A percentile compares a stretch with the other conserved stretches of the same genome.
Evolutionary conservation across 2,113 vertebrate genomes (phyloP).

Genomic region (Triplophysa siluroides): DNA sequence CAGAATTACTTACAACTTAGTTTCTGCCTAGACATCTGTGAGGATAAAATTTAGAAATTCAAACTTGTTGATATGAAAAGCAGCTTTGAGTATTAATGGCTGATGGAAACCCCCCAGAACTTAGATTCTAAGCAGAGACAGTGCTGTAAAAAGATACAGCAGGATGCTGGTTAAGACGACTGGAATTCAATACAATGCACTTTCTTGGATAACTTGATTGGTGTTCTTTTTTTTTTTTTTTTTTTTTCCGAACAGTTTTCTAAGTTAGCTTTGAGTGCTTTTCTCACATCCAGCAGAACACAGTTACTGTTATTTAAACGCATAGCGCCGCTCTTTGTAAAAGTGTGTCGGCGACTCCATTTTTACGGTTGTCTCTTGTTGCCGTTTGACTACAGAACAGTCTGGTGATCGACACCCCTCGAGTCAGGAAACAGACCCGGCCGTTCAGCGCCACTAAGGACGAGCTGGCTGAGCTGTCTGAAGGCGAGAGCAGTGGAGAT

Average conservation of each 20-base stretch:
- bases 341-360: not conserved
- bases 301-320: not conserved
- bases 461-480: constrained; percentile 92
- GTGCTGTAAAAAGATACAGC: not conserved
- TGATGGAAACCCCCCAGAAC: constrained; percentile 5
- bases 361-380: not conserved
- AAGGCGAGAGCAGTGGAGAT: constrained; percentile 90
- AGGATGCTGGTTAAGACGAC: not conserved
- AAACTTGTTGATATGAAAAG: not conserved
- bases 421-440: constrained; percentile 94
- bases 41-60: not conserved
- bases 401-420: constrained; percentile 96
- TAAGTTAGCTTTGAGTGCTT: constrained; percentile 5
- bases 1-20: not conserved
- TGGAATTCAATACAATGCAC: not conserved
- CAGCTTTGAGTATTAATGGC: not conserved
- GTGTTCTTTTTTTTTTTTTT: not conserved
- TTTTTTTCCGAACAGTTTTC: not conserved
- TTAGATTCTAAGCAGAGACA: not conserved
- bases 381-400: constrained; percentile 82
- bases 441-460: constrained; percentile 97
- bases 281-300: not conserved
- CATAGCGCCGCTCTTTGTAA: not conserved
- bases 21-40: not conserved
- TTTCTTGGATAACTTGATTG: not conserved